Base-by-base conservation (phyloP, 2,797 vertebrate species). In the Sebastes kiyomatsui region DNA sequence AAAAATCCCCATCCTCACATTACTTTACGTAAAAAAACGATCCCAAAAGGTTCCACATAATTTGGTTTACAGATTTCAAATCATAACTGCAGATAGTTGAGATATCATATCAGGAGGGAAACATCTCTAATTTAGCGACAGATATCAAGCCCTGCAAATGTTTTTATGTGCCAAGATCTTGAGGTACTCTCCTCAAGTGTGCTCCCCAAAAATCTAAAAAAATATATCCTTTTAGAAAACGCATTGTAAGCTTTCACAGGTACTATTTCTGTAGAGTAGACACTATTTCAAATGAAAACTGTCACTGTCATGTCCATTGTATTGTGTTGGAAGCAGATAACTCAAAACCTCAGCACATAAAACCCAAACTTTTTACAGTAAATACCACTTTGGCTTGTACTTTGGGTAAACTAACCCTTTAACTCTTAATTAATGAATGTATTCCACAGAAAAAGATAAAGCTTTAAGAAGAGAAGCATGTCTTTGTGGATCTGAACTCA, bases 401-500 rank as follows among this genome's bases (percentile, higher is more conserved):
- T 30, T 22, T 5, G 16, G 60, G 5, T 2, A 6, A 62, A 66
- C 42, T 27, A 6, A 11, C 22, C 42, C 5, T 56, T 52, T n/a
- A 38, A 6, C 22, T 61, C 38, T 67, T 60, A 27, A 73, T 64
- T 6, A 33, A 23, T 42, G 7, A 30, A 27, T 20, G 12, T 27
- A 18, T 72, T 72, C 61, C 38, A 60, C 5, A 68, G 27, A 22
- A 54, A 64, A 54, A 33, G 16, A 32, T 3, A n/a, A 73, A 67
- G 9, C 18, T 25, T 28, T 56, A 23, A 60, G 33, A 61, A 32
- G 33, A 60, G 33, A 61, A 32, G 33, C 14, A 0, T 12, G 55
- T 35, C 20, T 67, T 22, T 59, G 66, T 58, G 67, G 49, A 68
- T 16, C 25, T 66, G 75, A 74, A 65, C 27, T 80, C 49, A n/a